These are phyloP conservation scores for Eurystomus gularis DNA, from an alignment of 2,113 vertebrate species.

Conservation along the genomic window DNA sequence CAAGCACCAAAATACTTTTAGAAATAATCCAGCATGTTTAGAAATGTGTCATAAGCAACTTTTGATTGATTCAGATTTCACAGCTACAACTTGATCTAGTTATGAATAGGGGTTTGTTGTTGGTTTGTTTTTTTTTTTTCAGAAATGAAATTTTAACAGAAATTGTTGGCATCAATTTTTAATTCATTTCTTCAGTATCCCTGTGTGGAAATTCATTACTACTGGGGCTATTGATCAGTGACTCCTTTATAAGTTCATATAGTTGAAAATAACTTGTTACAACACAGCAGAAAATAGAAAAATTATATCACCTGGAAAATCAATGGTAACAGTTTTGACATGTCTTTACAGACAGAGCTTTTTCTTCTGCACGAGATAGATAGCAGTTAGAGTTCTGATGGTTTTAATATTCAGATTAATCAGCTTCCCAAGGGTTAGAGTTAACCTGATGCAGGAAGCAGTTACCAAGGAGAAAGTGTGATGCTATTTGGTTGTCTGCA, in stretches of 20 bases:
- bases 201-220: background rate
- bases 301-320: background rate
- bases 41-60: background rate
- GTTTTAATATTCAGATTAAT: background rate
- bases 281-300: background rate
- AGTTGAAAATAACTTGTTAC: background rate
- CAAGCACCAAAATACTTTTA: background rate
- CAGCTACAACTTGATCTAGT: background rate
- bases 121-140: background rate
- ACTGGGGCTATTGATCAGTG: background rate
- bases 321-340: background rate
- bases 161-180: background rate
- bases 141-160: background rate
- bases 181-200: background rate
- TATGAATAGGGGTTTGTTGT: background rate
- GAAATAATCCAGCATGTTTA: background rate
- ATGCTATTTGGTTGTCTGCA: background rate
- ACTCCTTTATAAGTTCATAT: background rate
- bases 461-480: background rate
- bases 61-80: background rate
- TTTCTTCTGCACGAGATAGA: background rate
- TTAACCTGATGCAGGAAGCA: background rate
- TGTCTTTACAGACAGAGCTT: background rate
- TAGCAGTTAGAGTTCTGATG: background rate
- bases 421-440: background rate